These are phyloP conservation scores for Xestia c-nigrum DNA, from an alignment of 2,888 invertebrate species.

Conservation along the genomic window DNA sequence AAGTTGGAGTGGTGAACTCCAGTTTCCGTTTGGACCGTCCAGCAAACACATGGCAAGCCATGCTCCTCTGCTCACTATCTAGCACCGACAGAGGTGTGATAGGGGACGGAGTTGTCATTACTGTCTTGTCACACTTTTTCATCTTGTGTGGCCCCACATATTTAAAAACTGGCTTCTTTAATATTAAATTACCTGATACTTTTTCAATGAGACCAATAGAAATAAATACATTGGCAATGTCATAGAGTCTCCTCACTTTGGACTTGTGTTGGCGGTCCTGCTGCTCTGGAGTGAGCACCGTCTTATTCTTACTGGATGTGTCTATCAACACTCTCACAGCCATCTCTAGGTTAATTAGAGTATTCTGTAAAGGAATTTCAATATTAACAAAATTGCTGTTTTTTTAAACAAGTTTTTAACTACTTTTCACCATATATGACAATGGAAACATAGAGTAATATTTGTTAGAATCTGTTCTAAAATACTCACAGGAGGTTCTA, in stretches of 20 bases:
- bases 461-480: neutral
- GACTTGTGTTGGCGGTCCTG: conserved; percentile 91
- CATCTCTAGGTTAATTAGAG: conserved; percentile 92
- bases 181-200: conserved; percentile 91
- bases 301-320: conserved; percentile 86
- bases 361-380: conserved; percentile 86
- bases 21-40: conserved; percentile 87
- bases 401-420: neutral
- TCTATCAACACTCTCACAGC: conserved; percentile 92
- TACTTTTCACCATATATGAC: neutral
- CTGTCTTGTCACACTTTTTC: conserved; percentile 80
- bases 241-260: conserved; percentile 93
- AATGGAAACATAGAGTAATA: neutral
- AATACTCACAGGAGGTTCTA: conserved; percentile 91
- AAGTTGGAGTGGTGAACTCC: conserved; percentile 84
- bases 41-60: conserved; percentile 80
- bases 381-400: neutral
- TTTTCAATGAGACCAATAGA: conserved; percentile 94
- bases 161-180: conserved; percentile 92
- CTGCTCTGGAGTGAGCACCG: conserved; percentile 87
- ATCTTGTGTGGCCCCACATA: conserved; percentile 91
- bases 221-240: conserved; percentile 94
- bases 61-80: conserved; percentile 75
- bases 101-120: conserved; percentile 80
- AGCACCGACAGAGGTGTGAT: conserved; percentile 82